phyloP scores from a whole-genome alignment of 2,888 invertebrate genomes.

The Pristionchus entomophagus region DNA sequence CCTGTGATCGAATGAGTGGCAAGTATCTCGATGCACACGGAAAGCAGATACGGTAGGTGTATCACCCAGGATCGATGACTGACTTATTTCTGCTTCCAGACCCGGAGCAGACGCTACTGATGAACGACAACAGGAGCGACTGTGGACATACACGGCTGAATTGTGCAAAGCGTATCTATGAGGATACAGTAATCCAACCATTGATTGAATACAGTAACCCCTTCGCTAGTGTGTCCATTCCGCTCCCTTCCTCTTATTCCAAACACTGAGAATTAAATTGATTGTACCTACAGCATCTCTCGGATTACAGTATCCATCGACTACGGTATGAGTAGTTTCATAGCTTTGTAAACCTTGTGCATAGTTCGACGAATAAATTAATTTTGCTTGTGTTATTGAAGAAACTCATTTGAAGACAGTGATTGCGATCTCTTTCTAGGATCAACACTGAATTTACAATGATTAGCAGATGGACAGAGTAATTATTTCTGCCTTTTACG shows the following conservation, averaged over 20 bases:
- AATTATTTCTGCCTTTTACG: no score
- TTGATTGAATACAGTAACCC: neutral
- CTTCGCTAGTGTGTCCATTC: constrained; percentile 24
- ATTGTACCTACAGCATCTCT: constrained; percentile 34
- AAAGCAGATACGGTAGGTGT: constrained; percentile 67
- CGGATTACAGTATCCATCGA: constrained; percentile 34
- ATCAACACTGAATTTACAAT: no score
- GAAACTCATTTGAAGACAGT: no score
- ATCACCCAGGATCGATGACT: neutral
- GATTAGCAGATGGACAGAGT: no score
- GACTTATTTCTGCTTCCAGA: constrained; percentile 49
- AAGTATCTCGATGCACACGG: constrained; percentile 72
- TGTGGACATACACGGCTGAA: constrained; percentile 66
- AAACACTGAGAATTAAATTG: constrained; percentile 25
- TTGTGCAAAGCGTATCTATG: constrained; percentile 58
- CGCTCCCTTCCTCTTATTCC: neutral
- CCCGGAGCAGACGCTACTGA: constrained; percentile 68
- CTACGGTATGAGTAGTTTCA: constrained; percentile 19
- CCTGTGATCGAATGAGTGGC: constrained; percentile 65
- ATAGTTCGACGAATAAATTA: neutral
- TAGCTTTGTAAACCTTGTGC: constrained; percentile 6
- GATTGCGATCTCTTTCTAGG: no score
- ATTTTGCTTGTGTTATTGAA: neutral
- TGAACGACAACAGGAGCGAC: constrained; percentile 70
- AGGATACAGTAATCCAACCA: constrained; percentile 19